phyloP scores from a whole-genome alignment of 2,113 vertebrate species.

The Mobula birostris region DNA sequence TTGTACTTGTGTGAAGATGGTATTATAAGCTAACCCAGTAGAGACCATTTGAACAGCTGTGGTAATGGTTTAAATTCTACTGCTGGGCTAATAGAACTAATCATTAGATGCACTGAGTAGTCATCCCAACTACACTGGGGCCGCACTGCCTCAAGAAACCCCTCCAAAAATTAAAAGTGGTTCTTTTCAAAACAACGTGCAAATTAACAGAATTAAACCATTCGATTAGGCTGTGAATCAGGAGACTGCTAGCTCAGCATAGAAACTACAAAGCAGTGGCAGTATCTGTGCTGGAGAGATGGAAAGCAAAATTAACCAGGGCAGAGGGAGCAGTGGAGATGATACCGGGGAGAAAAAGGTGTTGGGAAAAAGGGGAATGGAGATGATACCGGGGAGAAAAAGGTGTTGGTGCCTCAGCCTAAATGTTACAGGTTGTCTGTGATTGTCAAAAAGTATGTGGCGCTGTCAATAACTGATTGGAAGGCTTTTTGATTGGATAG shows the following conservation, averaged over 20 bases:
- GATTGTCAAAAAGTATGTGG: neutral
- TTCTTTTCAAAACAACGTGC: neutral
- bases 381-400: neutral
- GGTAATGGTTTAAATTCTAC: neutral
- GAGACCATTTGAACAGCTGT: neutral
- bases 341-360: neutral
- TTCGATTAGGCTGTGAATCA: too few species aligned
- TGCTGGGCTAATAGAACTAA: neutral
- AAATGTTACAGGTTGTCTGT: neutral
- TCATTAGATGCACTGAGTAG: neutral
- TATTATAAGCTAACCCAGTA: neutral
- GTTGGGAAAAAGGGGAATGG: neutral
- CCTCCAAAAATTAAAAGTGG: neutral
- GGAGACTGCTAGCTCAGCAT: too few species aligned
- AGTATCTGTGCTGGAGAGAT: neutral
- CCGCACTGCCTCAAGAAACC: neutral
- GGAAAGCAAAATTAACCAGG: neutral
- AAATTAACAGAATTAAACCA: neutral
- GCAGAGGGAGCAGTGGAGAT: neutral
- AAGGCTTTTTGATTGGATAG: neutral
- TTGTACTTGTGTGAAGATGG: neutral
- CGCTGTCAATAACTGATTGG: too few species aligned
- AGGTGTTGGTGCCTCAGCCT: neutral
- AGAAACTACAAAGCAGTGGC: too few species aligned
- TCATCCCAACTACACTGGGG: neutral